Evolutionary conservation across 1,140 invertebrate species (phyloP), one percentile per base, ranked within the genome.

Genomic region (Calephelis virginiensis): DNA sequence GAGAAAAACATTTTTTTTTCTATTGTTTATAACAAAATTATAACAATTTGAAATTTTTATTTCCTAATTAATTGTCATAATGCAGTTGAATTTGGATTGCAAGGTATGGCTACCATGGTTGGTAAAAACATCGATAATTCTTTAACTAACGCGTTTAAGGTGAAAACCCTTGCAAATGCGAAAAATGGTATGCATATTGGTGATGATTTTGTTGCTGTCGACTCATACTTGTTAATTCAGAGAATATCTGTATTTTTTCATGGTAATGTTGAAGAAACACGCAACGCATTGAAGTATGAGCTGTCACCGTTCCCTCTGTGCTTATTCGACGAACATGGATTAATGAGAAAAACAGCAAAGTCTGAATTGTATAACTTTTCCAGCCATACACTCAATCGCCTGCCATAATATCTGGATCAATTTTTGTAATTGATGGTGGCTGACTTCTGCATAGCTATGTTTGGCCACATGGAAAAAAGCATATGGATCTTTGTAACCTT

Each of bases 321-420:
- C 13, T 61, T 61, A 43, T 61, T 61, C 40, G 61, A 62, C 43
- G 13, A 38, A 45, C 11, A 13, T 40, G 61, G 38, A 13, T 62
- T 62, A 11, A 45, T 45, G 38, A 10, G 61, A 12, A 62, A 62
- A 45, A 62, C 10, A 28, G 11, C 28, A 46, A 62, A 62, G 13
- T 62, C 61, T n/a, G 61, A 62, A 62, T 43, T 62, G 13, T 62
- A n/a, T 45, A n/a, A 9, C 14, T 62, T 45, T 62, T 62, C n/a
- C 38, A n/a, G 13, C 14, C 38, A 13, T 14, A 45, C 45, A 13
- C 13, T 62, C 38, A 62, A 45, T 45, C 12, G 5, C 13, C 10
- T 62, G 13, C 40, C 28, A 40, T 62, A 12, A 9, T 45, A 45
- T 62, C 12, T 53, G 50, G 5, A 46, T 46, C 45, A 46, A 46